Conservation (phyloP, 2,888 invertebrate species). For the Spodoptera picta region DNA sequence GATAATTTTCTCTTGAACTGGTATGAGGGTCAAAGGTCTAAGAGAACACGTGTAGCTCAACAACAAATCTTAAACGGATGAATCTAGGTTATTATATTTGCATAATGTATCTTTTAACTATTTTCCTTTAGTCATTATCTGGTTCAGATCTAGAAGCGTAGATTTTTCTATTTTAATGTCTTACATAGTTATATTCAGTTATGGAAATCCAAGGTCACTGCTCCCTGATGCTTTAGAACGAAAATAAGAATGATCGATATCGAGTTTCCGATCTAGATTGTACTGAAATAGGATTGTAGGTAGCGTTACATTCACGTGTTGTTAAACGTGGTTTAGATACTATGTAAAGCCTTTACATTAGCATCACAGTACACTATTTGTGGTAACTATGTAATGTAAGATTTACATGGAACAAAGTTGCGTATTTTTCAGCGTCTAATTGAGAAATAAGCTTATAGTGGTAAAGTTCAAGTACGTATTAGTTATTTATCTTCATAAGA, state of each 20-base stretch:
- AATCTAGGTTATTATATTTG: neutral
- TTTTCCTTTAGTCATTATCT: slow-evolving; percentile 23
- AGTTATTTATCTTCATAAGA: no score
- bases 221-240: slow-evolving; percentile 2
- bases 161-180: slow-evolving; percentile 14
- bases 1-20: slow-evolving; percentile 16
- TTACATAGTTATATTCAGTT: neutral
- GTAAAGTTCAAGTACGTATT: no score
- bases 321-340: slow-evolving; percentile 20
- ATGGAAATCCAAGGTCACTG: neutral
- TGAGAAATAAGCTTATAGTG: no score
- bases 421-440: neutral
- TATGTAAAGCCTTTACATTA: slow-evolving; percentile 21
- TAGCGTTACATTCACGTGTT: slow-evolving; percentile 6
- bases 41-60: slow-evolving; percentile 39
- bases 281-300: slow-evolving; percentile 25
- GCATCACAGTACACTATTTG: slow-evolving; percentile 12
- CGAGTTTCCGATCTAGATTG: slow-evolving; percentile 20
- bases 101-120: slow-evolving; percentile 18
- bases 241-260: slow-evolving; percentile 20
- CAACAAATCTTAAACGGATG: no score
- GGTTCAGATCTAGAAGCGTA: slow-evolving; percentile 25
- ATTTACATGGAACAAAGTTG: slow-evolving; percentile 4
- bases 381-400: slow-evolving; percentile 14
- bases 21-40: slow-evolving; percentile 24